These are phyloP conservation scores for Tortrix viridana DNA, from an alignment of 2,888 invertebrate species.

Conservation along the genomic window DNA sequence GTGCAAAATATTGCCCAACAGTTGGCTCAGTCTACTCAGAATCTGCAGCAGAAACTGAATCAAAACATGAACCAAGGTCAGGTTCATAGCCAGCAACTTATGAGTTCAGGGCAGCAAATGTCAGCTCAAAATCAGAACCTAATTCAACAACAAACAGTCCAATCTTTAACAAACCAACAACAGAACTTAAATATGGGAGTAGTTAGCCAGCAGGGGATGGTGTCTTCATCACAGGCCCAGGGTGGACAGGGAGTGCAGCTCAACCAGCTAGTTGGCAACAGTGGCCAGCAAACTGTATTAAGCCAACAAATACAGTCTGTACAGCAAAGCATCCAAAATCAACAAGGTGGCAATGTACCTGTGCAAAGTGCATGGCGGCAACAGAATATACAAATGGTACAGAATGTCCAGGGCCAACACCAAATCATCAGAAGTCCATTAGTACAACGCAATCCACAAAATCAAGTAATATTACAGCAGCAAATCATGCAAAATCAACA, in stretches of 20 bases:
- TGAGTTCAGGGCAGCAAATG: conserved; percentile 80
- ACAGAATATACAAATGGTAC: conserved; percentile 81
- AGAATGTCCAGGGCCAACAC: conserved; percentile 81
- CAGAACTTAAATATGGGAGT: conserved; percentile 78
- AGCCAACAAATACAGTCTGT: conserved; percentile 81
- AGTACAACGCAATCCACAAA: conserved; percentile 78
- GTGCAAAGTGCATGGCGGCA: conserved; percentile 77
- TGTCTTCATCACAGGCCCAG: conserved; percentile 71
- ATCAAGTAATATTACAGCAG: conserved; percentile 82
- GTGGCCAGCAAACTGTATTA: conserved; percentile 68
- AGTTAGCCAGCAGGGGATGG: conserved; percentile 71
- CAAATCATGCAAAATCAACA: conserved; percentile 84
- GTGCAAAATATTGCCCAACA: conserved; percentile 79
- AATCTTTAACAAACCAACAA: conserved; percentile 72
- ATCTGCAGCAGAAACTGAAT: conserved; percentile 70
- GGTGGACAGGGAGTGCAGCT: conserved; percentile 67
- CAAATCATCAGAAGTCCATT: conserved; percentile 78
- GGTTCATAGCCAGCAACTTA: conserved; percentile 72
- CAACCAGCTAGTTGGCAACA: conserved; percentile 74
- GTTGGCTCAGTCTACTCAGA: conserved; percentile 74
- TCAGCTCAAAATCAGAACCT: conserved; percentile 69
- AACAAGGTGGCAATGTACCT: conserved; percentile 66
- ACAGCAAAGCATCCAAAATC: conserved; percentile 73
- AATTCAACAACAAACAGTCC: conserved; percentile 76
- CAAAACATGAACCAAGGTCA: conserved; percentile 74